Conservation (phyloP, 2,888 invertebrate species). For the Fragum whitleyi region DNA sequence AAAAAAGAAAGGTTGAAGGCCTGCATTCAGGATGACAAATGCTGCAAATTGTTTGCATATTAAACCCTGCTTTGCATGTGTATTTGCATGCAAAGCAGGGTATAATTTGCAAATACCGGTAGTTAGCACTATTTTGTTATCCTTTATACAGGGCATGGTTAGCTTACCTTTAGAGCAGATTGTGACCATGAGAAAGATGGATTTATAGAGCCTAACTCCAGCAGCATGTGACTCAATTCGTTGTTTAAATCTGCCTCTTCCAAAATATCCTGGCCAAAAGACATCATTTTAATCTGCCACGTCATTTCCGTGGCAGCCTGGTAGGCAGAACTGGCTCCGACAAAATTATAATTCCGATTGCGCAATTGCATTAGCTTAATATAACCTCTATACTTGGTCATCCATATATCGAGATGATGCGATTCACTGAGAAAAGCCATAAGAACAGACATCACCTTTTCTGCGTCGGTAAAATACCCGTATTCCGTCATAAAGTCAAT, state of each 20-base stretch:
- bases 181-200: slow-evolving; percentile 78
- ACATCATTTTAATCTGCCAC: slow-evolving; percentile 80
- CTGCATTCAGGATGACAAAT: no score
- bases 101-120: no score
- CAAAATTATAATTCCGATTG: slow-evolving; percentile 76
- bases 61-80: no score
- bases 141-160: no score
- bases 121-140: no score
- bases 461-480: slow-evolving; percentile 74
- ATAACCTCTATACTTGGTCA: slow-evolving; percentile 76
- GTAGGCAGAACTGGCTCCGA: slow-evolving; percentile 74
- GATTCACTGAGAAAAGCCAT: slow-evolving; percentile 74
- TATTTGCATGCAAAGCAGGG: no score
- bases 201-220: slow-evolving; percentile 79
- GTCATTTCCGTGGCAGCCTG: slow-evolving; percentile 75
- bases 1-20: no score
- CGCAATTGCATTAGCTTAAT: slow-evolving; percentile 78
- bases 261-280: slow-evolving; percentile 80
- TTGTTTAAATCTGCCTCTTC: slow-evolving; percentile 73
- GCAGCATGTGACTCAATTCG: slow-evolving; percentile 75
- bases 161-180: slow-evolving; percentile 77
- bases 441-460: slow-evolving; percentile 70
- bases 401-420: slow-evolving; percentile 77
- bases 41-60: no score
- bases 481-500: slow-evolving; percentile 77